Evolutionary conservation across 2,797 vertebrate species (phyloP), one percentile per base, ranked within the genome.

Genomic region (Clarias pachynema): DNA sequence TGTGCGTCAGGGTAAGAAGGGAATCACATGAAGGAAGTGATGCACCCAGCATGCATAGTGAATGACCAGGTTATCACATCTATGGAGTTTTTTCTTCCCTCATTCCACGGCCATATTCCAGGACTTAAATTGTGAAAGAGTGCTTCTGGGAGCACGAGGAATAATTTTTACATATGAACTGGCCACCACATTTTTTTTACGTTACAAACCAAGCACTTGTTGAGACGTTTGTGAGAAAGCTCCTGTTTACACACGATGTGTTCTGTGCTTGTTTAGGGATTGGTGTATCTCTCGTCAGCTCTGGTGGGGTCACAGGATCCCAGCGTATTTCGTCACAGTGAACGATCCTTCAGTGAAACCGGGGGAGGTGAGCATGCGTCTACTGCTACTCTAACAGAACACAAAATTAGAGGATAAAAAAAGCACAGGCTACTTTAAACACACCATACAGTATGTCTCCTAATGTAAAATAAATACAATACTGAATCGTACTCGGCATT

Each of bases 281-380:
- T 98, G 97, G 97, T 98, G 97, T 56, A 97, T 98, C 89, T 98
- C 97, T 31, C 96, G 97, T 40, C 97, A 98, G 93, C 94, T 98
- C 86, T 98, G 97, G 97, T 98, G 97, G 97, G 97, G 97, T 89
- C 97, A 98, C 82, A 95, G 97, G 57, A 97, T 98, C 89, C 97
- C 97, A 0, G 97, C 97, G 2, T 98, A 98, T 91, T 98, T 97
- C 31, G 70, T 98, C 92, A 96, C 95, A 0, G 91, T 97, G 66
- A 84, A 60, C 0, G 96, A 97, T 86, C 92, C 95, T 0, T 93
- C 95, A 0, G 93, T 96, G 49, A 94, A 95, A 82, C 91, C 93
- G 8, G 96, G 96, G 88, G 95, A 97, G 96, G 97, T 97, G 88
- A 93, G 91, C 15, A 7, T n/a, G 53, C 26, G 56, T 57, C 7